phyloP scores from a whole-genome alignment of 2,797 vertebrate species.

The Limnodromus scolopaceus region DNA sequence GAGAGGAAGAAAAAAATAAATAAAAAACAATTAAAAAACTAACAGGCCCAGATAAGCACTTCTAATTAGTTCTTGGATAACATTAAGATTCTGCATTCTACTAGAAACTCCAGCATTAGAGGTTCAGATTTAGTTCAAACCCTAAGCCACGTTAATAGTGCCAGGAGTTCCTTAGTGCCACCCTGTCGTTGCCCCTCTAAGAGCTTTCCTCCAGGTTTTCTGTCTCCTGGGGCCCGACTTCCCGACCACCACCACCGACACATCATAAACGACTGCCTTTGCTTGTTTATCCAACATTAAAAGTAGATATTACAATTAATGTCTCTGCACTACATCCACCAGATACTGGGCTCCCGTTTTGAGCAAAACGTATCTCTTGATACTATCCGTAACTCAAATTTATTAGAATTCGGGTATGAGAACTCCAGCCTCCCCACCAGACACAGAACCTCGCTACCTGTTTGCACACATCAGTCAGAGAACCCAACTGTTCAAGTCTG shows the following conservation, averaged over 20 bases:
- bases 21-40: too few species aligned
- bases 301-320: not conserved
- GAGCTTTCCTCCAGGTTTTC: not conserved
- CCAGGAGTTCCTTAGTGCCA: not conserved
- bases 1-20: not conserved
- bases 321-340: not conserved
- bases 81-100: not conserved
- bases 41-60: not conserved
- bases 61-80: not conserved
- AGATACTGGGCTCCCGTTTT: not conserved
- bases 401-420: accelerated
- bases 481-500: not conserved
- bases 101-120: not conserved
- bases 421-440: not conserved
- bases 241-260: not conserved
- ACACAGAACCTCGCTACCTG: not conserved
- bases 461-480: not conserved
- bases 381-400: not conserved
- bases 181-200: accelerated
- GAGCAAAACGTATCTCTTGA: not conserved
- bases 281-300: not conserved
- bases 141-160: not conserved
- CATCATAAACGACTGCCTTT: not conserved
- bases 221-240: not conserved
- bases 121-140: not conserved